Evolutionary conservation across 2,113 vertebrate species (phyloP).

Genomic region (Sapajus apella): DNA sequence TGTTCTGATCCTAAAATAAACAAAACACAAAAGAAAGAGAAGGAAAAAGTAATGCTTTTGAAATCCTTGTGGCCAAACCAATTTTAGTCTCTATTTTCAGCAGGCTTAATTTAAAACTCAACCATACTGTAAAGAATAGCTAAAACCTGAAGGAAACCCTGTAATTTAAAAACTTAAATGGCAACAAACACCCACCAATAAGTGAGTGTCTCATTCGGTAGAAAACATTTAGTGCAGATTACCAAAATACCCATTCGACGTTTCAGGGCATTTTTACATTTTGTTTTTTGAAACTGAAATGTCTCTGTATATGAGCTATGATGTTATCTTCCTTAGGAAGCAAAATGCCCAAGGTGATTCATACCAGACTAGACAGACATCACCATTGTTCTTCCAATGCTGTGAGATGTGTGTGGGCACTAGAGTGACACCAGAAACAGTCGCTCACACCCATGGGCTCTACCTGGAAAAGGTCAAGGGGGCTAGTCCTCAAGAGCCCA

Average conservation of each 20-base stretch:
- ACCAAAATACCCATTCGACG: neutral
- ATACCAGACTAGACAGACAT: fast-evolving
- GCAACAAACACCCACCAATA: neutral
- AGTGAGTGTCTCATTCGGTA: neutral
- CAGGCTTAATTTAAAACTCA: neutral
- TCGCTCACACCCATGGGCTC: fast-evolving
- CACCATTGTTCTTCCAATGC: fast-evolving
- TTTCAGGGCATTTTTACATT: too few species aligned
- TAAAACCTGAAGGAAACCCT: neutral
- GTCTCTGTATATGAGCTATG: fast-evolving
- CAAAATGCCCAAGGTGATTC: neutral
- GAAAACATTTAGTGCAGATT: neutral
- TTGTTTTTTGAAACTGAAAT: neutral
- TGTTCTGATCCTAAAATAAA: neutral
- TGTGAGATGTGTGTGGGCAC: fast-evolving
- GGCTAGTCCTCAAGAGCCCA: fast-evolving
- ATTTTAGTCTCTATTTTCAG: slow-evolving; percentile 19
- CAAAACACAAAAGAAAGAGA: neutral
- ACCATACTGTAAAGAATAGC: neutral
- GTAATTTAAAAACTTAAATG: slow-evolving; percentile 1
- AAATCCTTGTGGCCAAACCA: neutral
- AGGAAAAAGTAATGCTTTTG: neutral
- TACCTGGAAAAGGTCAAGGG: fast-evolving
- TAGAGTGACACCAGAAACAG: fast-evolving
- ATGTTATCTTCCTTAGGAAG: too few species aligned